Percentiles rank a stretch among this genome's conserved stretches.
Evolutionary conservation across 2,113 vertebrate genomes (phyloP).

Genomic region (Meleagris gallopavo): DNA sequence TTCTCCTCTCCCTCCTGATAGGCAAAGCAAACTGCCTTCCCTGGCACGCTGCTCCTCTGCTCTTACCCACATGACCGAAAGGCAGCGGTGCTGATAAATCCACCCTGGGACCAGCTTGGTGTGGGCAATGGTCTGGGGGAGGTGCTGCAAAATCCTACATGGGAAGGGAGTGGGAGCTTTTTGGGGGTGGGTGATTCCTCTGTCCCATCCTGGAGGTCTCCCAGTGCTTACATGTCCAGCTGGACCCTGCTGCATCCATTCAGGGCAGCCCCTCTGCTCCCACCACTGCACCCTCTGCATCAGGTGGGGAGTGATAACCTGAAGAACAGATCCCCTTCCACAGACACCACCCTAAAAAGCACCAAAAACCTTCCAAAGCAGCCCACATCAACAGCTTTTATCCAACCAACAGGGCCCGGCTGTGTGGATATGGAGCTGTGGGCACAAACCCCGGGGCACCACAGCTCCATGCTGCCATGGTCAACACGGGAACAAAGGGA

Average conservation of each 20-base stretch:
- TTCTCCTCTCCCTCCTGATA: background rate
- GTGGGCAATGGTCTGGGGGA: background rate
- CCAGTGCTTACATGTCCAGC: too few relatives aligned
- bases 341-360: rapidly evolving
- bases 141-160: background rate
- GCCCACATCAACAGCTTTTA: background rate
- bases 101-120: background rate
- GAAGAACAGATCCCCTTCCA: rapidly evolving
- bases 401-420: rapidly evolving
- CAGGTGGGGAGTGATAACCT: background rate
- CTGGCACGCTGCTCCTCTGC: background rate
- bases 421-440: background rate
- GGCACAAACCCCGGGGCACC: background rate
- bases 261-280: rapidly evolving
- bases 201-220: background rate
- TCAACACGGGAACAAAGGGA: slow-evolving; percentile 20
- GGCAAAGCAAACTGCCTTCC: background rate
- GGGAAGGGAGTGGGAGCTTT: background rate
- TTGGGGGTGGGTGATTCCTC: background rate
- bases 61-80: background rate
- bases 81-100: background rate
- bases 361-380: background rate
- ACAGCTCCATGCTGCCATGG: background rate
- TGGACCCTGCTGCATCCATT: background rate
- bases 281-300: background rate